These are phyloP conservation scores for Chondrilla cf. caribensis DNA, from an alignment of 37 sponge, comb jelly and placozoan genomes.

Conservation along the genomic window DNA sequence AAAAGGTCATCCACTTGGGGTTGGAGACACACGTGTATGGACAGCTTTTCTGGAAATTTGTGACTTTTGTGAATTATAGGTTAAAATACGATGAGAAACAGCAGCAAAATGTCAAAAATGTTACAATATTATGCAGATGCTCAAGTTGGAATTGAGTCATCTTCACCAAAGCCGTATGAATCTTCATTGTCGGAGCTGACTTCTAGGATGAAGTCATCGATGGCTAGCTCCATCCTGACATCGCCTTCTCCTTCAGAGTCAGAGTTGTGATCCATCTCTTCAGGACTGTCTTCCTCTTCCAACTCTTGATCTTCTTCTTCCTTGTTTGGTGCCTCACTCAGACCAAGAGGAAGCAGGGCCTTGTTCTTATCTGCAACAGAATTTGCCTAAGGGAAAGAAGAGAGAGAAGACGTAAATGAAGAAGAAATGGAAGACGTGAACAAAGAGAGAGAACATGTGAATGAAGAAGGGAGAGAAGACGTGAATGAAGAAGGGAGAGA, in stretches of 20 bases:
- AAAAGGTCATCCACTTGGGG: no score
- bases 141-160: no score
- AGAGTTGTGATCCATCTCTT: constrained; percentile 19
- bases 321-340: neutral
- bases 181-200: neutral
- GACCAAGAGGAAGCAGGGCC: neutral
- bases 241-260: neutral
- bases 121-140: no score
- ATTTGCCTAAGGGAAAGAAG: constrained; percentile 28
- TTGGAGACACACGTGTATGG: no score
- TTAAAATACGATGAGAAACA: no score
- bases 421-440: neutral
- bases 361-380: constrained; percentile 23
- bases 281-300: constrained; percentile 26
- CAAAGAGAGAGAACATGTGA: neutral
- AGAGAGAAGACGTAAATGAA: neutral
- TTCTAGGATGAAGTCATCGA: neutral
- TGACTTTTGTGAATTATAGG: no score
- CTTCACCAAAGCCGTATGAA: neutral
- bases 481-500: no score
- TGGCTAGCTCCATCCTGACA: neutral
- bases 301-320: constrained; percentile 37
- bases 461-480: no score
- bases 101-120: no score
- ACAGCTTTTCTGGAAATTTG: no score